phyloP scores from a whole-genome alignment of 2,888 invertebrate species.

The Autographa pulchrina region DNA sequence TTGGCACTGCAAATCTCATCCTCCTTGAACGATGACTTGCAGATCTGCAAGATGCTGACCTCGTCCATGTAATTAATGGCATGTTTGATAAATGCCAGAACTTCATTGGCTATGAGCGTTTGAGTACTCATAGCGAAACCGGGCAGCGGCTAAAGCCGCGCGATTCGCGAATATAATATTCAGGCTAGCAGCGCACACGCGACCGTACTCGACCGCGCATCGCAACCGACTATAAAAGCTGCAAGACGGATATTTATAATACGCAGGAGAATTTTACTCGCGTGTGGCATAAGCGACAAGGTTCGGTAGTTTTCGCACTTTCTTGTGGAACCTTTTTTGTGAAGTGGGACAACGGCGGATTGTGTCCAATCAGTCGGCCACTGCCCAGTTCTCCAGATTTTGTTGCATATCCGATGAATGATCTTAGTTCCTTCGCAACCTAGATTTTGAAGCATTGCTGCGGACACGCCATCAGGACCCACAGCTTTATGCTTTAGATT shows the following conservation, averaged over 20 bases:
- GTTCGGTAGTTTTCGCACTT: constrained; percentile 40
- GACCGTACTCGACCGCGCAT: neutral
- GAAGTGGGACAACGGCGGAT: constrained; percentile 32
- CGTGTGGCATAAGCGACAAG: constrained; percentile 34
- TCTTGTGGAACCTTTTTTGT: too few relatives aligned
- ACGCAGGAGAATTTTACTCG: constrained; percentile 22
- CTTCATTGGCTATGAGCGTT: too few relatives aligned
- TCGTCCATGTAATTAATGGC: too few relatives aligned
- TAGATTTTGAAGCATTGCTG: neutral
- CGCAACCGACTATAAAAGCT: neutral
- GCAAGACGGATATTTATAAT: constrained; percentile 10
- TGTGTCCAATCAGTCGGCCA: constrained; percentile 13
- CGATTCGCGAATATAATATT: too few relatives aligned
- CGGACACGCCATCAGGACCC: neutral
- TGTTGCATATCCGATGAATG: neutral
- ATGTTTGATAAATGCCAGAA: too few relatives aligned
- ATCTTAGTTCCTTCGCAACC: neutral
- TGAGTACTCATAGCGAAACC: too few relatives aligned
- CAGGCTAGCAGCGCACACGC: neutral
- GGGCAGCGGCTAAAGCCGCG: too few relatives aligned
- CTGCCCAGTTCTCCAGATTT: neutral
- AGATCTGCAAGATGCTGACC: too few relatives aligned
- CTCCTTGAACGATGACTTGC: too few relatives aligned
- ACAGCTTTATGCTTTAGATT: neutral
- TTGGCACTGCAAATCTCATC: too few relatives aligned